Conservation (phyloP, 2,113 vertebrate species). For the Brevimyrus niger region DNA sequence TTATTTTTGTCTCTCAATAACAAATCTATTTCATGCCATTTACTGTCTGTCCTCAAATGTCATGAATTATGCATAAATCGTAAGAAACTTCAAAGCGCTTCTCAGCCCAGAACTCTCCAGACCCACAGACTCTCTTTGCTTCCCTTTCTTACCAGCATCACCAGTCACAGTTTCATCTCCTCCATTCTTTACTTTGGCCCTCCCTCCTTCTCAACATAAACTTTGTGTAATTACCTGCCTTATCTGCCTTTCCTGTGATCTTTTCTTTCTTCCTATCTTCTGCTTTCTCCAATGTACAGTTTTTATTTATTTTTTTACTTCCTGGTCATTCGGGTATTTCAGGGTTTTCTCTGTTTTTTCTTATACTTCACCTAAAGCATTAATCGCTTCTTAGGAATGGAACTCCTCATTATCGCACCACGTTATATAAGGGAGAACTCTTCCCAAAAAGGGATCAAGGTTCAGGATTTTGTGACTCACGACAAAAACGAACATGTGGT, state of each 20-base stretch:
- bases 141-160: neutral
- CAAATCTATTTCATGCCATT: neutral
- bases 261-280: neutral
- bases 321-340: too few species aligned
- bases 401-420: neutral
- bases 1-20: neutral
- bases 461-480: neutral
- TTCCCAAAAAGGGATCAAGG: neutral
- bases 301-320: neutral
- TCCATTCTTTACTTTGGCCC: neutral
- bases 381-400: neutral
- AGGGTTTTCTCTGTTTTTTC: neutral
- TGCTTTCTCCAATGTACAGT: neutral
- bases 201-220: neutral
- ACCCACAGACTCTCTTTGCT: neutral
- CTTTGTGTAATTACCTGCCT: neutral
- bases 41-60: neutral
- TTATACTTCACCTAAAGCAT: neutral
- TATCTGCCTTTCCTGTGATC: neutral
- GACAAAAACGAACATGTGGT: neutral
- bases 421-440: neutral
- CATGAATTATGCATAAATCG: neutral
- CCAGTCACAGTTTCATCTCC: neutral
- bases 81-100: neutral
- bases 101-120: neutral